Evolutionary conservation across 35 echinoderm and acorn worm species (phyloP).

Genomic region (Nesometra sesokonis): DNA sequence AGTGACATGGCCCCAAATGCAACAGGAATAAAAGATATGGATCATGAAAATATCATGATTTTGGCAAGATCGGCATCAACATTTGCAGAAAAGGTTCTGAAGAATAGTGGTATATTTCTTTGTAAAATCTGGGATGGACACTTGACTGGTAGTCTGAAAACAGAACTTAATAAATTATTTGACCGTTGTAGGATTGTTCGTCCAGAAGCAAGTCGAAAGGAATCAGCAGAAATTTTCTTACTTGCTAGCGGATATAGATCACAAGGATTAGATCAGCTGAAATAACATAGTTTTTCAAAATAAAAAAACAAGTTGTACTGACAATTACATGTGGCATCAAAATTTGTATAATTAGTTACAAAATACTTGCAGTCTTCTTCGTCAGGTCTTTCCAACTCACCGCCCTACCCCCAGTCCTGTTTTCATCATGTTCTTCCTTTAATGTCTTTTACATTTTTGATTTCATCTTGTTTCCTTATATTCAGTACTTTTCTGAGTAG

Average conservation of each 20-base stretch:
- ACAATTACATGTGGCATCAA: no score
- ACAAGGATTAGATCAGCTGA: no score
- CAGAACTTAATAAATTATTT: constrained; percentile 41
- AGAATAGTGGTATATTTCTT: constrained; percentile 58
- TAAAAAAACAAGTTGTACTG: no score
- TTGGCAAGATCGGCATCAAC: constrained; percentile 29
- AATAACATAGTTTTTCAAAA: no score
- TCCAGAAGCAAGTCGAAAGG: constrained; percentile 74
- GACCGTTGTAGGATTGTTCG: constrained; percentile 43
- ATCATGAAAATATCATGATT: constrained; percentile 71
- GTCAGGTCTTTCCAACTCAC: no score
- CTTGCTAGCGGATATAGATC: constrained; percentile 71
- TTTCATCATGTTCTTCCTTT: no score
- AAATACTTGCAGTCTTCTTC: no score
- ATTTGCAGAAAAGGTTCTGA: constrained; percentile 41
- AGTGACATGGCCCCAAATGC: constrained; percentile 97
- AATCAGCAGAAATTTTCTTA: constrained; percentile 74
- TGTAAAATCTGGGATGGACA: constrained; percentile 90
- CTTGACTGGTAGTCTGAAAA: constrained; percentile 24
- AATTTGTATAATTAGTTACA: no score
- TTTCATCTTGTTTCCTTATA: no score
- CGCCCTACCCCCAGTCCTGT: no score
- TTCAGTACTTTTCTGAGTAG: no score
- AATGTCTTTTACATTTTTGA: no score
- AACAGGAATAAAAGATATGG: constrained; percentile 60